Evolutionary conservation across 2,113 vertebrate species (phyloP).

Genomic region (Stercorarius parasiticus): DNA sequence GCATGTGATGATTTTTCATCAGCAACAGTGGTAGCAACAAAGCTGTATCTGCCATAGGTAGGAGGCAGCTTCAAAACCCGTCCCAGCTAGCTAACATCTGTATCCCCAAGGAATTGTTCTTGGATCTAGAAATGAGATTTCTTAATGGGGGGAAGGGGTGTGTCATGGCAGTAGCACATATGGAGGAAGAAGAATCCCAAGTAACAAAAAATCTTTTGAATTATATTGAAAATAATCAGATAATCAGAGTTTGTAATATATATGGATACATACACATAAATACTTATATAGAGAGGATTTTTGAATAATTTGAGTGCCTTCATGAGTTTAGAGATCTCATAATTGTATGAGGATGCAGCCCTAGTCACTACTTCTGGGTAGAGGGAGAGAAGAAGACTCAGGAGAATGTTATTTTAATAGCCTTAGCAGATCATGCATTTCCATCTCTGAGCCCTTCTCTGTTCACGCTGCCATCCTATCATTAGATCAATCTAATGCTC

Average conservation of each 20-base stretch:
- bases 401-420: constrained; percentile 43
- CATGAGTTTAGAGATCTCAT: neutral
- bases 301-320: neutral
- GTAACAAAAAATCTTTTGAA: neutral
- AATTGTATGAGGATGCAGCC: neutral
- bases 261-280: neutral
- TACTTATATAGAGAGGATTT: neutral
- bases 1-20: neutral
- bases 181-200: neutral
- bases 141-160: neutral
- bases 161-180: fast-evolving
- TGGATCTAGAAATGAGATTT: neutral
- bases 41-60: neutral
- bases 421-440: constrained; percentile 4
- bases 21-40: neutral
- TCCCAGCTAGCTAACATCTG: neutral
- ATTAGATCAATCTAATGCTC: constrained; percentile 32
- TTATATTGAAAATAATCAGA: neutral
- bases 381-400: neutral
- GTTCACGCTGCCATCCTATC: neutral
- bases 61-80: neutral
- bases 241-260: neutral
- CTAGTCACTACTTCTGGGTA: neutral
- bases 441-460: neutral
- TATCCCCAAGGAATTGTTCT: neutral